Percentiles rank a stretch among this genome's conserved stretches.
Conservation (phyloP, 64 coral and sea anemone genomes). For the Anthopleura sola region DNA sequence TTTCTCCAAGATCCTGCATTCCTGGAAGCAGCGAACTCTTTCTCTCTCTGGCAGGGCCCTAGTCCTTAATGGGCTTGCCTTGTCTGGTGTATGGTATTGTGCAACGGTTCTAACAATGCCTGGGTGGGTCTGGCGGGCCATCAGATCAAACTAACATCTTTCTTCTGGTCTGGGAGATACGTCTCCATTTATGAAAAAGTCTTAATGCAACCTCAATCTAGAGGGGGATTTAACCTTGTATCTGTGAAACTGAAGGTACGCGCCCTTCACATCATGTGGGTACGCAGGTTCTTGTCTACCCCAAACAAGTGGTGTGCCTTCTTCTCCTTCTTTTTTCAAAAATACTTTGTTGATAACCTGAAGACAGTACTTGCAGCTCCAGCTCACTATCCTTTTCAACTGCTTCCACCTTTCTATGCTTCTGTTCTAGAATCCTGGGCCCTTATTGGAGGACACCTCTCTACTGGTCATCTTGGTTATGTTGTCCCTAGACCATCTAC, state of each 20-base stretch:
- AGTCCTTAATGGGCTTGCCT: conserved; percentile 12
- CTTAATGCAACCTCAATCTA: not conserved
- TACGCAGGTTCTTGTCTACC: not conserved
- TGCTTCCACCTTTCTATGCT: not conserved
- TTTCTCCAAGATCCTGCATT: not conserved
- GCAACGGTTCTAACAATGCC: conserved; percentile 5
- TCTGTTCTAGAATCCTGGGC: not conserved
- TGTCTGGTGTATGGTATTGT: conserved; percentile 14
- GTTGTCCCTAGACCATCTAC: not conserved
- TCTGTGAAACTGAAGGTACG: not conserved
- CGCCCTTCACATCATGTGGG: not conserved
- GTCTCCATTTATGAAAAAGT: too few relatives aligned
- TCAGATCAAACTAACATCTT: too few relatives aligned
- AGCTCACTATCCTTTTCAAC: not conserved
- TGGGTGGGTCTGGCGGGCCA: not conserved
- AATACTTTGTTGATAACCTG: not conserved
- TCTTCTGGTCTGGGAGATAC: too few relatives aligned
- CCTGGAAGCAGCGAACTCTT: not conserved
- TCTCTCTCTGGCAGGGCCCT: not conserved
- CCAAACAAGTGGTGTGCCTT: not conserved
- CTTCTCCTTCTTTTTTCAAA: not conserved
- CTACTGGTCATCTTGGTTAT: not conserved
- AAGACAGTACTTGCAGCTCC: not conserved
- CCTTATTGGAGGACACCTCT: not conserved
- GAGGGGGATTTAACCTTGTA: not conserved